phyloP scores from a whole-genome alignment of 2,797 vertebrate species.

The Anguilla anguilla region DNA sequence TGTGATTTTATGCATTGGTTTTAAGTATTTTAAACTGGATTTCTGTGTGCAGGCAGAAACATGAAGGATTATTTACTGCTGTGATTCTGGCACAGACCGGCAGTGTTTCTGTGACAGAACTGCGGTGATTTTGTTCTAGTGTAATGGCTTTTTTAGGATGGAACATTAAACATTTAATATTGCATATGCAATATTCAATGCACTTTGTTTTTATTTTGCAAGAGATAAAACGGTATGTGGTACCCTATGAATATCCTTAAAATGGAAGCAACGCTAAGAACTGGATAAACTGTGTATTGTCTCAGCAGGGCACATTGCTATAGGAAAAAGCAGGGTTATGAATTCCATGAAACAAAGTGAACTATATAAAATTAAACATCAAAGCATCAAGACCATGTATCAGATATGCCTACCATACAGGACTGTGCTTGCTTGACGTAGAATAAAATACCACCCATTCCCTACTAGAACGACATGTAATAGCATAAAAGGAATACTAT shows the following conservation, averaged over 20 bases:
- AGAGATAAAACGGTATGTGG: not conserved
- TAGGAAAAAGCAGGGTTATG: not conserved
- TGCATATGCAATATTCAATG: not conserved
- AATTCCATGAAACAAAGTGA: not conserved
- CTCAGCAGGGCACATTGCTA: not conserved
- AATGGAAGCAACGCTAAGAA: not conserved
- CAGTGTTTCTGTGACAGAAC: not conserved
- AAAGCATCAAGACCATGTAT: not conserved
- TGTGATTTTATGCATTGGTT: not conserved
- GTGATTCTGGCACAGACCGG: not conserved
- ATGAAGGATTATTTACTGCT: not conserved
- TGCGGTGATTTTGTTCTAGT: not conserved
- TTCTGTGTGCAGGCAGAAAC: not conserved
- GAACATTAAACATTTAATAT: not conserved
- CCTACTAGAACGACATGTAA: not conserved
- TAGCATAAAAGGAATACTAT: not conserved
- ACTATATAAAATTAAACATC: not conserved
- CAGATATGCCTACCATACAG: not conserved
- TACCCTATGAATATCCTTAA: not conserved
- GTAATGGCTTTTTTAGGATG: not conserved
- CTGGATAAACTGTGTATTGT: not conserved
- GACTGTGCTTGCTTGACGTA: not conserved
- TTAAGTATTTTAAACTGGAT: not conserved
- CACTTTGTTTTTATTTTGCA: not conserved
- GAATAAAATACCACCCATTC: not conserved